Evolutionary conservation across 2,888 invertebrate genomes (phyloP), one percentile per base, ranked within the genome.

Genomic region (Mystacides longicornis): DNA sequence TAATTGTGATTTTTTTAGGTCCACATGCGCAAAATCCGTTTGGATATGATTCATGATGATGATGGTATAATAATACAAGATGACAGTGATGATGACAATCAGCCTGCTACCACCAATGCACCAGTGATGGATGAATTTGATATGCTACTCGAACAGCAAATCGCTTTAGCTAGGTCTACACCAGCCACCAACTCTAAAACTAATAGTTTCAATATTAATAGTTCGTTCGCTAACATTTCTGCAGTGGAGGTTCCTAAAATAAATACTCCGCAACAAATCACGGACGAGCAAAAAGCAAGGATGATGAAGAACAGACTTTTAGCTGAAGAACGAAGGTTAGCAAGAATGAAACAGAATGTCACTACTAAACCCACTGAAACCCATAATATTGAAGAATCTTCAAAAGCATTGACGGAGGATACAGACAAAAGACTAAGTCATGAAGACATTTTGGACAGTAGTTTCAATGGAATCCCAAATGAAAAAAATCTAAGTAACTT

Each of bases 231-330:
- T 18, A 43, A 18, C 46, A 20, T 27, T 45, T 7, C 14, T 14
- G 16, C 14, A 37, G 11, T 11, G 5, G 16, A 37, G 14, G 16
- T n/a, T 46, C 18, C 18, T 3, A 3, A 3, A 5, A 19, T 46
- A 3, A 46, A 46, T 46, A 16, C 22, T 11, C 27, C 27, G 11
- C 47, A 33, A 11, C 52, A 37, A 18, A 19, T 57, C n/a, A 51
- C 51, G 1, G 79, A 84, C 1, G 88, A 85, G 60, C 82, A 85
- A 64, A 77, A 79, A 62, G 81, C 85, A 51, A 79, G 82, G 64
- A 84, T 89, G 70, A 78, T 86, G 21, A 78, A 78, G 62, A 90
- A 88, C 65, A 77, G 83, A 51, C 74, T 75, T 63, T 60, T 82
- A 47, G 87, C 87, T 0, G 78, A 83, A 68, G 82, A 86, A 65